These are phyloP conservation scores for Serripes groenlandicus DNA, from an alignment of 2,888 invertebrate species.

Conservation along the genomic window DNA sequence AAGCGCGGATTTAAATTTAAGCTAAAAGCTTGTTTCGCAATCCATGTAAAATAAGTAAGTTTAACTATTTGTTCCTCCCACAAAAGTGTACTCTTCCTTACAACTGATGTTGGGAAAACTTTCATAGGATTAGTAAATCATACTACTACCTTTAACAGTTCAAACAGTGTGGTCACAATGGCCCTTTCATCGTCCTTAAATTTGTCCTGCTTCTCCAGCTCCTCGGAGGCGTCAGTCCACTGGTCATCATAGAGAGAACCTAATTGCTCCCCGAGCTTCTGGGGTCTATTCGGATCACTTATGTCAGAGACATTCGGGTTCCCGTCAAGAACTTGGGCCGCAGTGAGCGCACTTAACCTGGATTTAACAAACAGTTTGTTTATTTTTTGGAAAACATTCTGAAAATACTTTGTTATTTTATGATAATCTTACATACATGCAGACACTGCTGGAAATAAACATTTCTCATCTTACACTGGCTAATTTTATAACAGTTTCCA, in stretches of 20 bases:
- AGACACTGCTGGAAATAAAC: too few relatives aligned
- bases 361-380: not conserved
- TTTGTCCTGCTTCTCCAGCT: conserved; percentile 43
- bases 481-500: too few relatives aligned
- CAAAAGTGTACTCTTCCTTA: too few relatives aligned
- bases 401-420: too few relatives aligned
- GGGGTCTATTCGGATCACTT: conserved; percentile 62
- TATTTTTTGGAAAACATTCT: too few relatives aligned
- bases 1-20: too few relatives aligned
- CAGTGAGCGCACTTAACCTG: conserved; percentile 52
- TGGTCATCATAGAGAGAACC: conserved; percentile 57
- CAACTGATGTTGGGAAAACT: too few relatives aligned
- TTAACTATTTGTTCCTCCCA: too few relatives aligned
- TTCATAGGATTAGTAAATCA: not conserved
- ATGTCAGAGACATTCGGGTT: conserved; percentile 64
- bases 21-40: too few relatives aligned
- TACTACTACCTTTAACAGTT: conserved; percentile 18
- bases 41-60: too few relatives aligned
- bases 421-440: too few relatives aligned
- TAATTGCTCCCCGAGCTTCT: conserved; percentile 59
- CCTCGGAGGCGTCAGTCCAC: conserved; percentile 62
- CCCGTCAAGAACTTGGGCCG: conserved; percentile 53
- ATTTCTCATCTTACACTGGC: too few relatives aligned
- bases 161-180: conserved; percentile 11
- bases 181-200: conserved; percentile 35